Evolutionary conservation across 2,113 vertebrate genomes (phyloP), one percentile per base, ranked within the genome.

Genomic region (Athene noctua): DNA sequence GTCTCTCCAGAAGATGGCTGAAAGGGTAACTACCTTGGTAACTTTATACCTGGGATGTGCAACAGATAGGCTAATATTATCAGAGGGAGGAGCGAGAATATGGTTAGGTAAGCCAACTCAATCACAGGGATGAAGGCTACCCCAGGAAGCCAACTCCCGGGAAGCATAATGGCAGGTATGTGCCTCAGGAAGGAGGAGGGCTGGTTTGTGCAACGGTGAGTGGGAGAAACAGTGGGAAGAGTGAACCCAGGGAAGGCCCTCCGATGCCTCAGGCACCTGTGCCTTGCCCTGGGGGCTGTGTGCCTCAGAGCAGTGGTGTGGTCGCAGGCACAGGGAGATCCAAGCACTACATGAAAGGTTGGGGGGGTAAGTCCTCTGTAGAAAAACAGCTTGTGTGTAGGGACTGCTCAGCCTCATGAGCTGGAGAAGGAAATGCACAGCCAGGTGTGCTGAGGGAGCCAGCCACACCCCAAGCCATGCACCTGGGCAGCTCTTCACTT

Each of bases 401-500:
- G 55, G 34, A 8, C 18, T 36, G 51, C 15, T 92, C 52, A 82
- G 52, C 30, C 23, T 23, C 3, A 10, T 1, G 27, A 66, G 23
- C 44, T 8, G 19, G 52, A 80, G 29, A 58, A 38, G 51, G 36
- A 62, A 82, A 51, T 4, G 42, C 32, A 27, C 14, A 46, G 55
- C 46, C 62, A 80, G 9, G 13, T 57, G 57, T 26, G 58, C 23
- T n/a, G 44, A 36, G 67, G 42, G 38, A 49, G 29, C 67, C 62
- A 34, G 9, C 11, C 0, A 1, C 57, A 66, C 23, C 30, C 15
- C 11, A 25, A 46, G 22, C 32, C 7, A 0, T 1, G 4, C 1
- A 2, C 40, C 23, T 27, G 30, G 44, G 40, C 83, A 91, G 54
- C 52, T 49, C 57, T 72, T 71, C 19, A 5, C 78, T 52, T 40